Percentiles rank a stretch among this genome's conserved stretches.
Conservation (phyloP, 2,888 invertebrate genomes). For the Muschampia staudingeri region DNA sequence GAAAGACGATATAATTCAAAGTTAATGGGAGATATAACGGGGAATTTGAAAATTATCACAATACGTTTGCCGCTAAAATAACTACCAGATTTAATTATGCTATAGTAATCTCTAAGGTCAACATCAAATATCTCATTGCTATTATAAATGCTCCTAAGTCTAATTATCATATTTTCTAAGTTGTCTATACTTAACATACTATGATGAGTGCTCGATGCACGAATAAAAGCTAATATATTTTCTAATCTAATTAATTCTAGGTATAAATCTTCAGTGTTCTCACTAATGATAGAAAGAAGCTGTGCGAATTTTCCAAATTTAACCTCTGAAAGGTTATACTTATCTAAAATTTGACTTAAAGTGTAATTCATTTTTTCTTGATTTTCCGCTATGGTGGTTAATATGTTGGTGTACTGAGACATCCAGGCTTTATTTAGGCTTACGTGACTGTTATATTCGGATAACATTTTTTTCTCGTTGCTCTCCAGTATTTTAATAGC, state of each 20-base stretch:
- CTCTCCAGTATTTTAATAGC: slow-evolving; percentile 46
- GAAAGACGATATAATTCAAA: slow-evolving; percentile 36
- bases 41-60: slow-evolving; percentile 40
- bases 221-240: slow-evolving; percentile 43
- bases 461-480: slow-evolving; percentile 37
- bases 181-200: slow-evolving; percentile 30
- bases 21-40: slow-evolving; percentile 16
- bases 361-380: slow-evolving; percentile 21
- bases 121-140: slow-evolving; percentile 13
- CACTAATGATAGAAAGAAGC: slow-evolving; percentile 19
- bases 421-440: slow-evolving; percentile 21
- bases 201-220: slow-evolving; percentile 44
- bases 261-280: slow-evolving; percentile 32
- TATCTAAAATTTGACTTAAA: not conserved
- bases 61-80: slow-evolving; percentile 28
- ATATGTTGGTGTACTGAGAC: slow-evolving; percentile 37
- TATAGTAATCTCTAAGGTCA: slow-evolving; percentile 29
- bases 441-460: slow-evolving; percentile 24
- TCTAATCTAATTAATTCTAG: slow-evolving; percentile 39
- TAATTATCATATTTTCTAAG: slow-evolving; percentile 25
- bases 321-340: not conserved
- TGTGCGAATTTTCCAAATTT: slow-evolving; percentile 30
- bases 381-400: slow-evolving; percentile 10
- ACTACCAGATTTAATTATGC: slow-evolving; percentile 33
- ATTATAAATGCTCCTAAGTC: not conserved